Evolutionary conservation across 2,113 vertebrate genomes (phyloP).

Genomic region (Bungarus multicinctus): DNA sequence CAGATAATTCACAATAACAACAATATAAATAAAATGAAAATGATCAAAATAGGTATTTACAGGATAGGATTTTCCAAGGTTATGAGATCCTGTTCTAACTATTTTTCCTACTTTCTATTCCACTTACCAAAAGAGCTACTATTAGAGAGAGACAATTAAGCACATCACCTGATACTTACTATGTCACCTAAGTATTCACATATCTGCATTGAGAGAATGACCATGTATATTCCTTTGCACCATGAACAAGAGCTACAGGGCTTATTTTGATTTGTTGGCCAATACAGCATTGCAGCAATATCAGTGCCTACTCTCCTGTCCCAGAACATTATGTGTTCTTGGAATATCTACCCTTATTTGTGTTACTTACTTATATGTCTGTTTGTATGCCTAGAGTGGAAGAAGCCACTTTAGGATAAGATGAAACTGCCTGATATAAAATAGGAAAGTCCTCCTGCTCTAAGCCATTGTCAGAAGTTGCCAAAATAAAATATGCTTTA

Average conservation of each 20-base stretch:
- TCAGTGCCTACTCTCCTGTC: not conserved
- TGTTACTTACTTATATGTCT: not conserved
- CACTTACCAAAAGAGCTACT: not conserved
- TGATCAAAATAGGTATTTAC: not conserved
- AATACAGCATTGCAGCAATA: not conserved
- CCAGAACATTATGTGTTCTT: not conserved
- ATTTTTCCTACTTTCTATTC: not conserved
- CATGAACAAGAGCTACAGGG: not conserved
- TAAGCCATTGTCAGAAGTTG: slow-evolving; percentile 40
- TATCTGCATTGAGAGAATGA: not conserved
- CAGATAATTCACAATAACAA: not conserved
- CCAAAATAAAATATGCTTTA: slow-evolving; percentile 40
- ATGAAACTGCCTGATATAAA: not conserved
- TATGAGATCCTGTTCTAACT: not conserved
- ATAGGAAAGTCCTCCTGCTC: not conserved
- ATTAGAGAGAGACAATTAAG: not conserved
- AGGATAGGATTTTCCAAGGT: not conserved
- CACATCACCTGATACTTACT: not conserved
- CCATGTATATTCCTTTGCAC: not conserved
- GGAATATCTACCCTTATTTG: not conserved
- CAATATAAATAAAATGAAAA: not conserved
- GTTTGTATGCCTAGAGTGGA: not conserved
- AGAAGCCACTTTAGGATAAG: not conserved
- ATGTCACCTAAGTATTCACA: not conserved
- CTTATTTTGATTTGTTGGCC: not conserved